Base-by-base conservation (phyloP, 2,113 vertebrate species). In the Channa maculata region DNA sequence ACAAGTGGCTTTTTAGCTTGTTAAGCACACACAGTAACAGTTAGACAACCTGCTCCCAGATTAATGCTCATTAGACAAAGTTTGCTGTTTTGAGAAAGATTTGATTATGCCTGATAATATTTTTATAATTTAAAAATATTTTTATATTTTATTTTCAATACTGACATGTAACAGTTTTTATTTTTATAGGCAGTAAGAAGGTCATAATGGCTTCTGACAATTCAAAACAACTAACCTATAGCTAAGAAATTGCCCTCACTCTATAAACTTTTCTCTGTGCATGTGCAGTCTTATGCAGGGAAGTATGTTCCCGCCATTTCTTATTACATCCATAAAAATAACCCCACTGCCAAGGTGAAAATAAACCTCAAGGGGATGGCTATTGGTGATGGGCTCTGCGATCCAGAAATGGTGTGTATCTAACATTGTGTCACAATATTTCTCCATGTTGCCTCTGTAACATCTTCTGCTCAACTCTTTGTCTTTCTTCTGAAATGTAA, bases 351-450 rank as follows among this genome's bases (percentile, higher is more conserved):
- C 6, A 88, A 93, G 50, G 69, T 93, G 77, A 95, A 94, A 82
- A 96, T 95, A 78, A 95, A 82, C 88, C 93, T 98, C 50, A 95
- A 94, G 83, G 95, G 95, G 48, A 93, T 96, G 79, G 94, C 92
- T 66, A 94, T 96, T 2, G 94, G 94, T 55, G 90, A 94, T 3
- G 94, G 92, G 0, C 94, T 97, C 46, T 96, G 90, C 83, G 95
- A 98, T 80, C 96, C 96, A 36, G 95, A 96, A 85, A 44, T 93
- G 77, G 96, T 95, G 82, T 3, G 89, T 90, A 24, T 72, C 24
- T 33, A 33, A 51, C 10, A 2, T 7, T 8, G 5, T 13, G 24
- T 39, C 1, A 24, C 24, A 24, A 24, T 24, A 24, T 24, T 24
- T 24, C 24, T 24, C 24, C 24, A 4, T 65, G 10, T 12, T 49